Conservation (phyloP, 2,113 vertebrate genomes). For the Microtus oregoni region DNA sequence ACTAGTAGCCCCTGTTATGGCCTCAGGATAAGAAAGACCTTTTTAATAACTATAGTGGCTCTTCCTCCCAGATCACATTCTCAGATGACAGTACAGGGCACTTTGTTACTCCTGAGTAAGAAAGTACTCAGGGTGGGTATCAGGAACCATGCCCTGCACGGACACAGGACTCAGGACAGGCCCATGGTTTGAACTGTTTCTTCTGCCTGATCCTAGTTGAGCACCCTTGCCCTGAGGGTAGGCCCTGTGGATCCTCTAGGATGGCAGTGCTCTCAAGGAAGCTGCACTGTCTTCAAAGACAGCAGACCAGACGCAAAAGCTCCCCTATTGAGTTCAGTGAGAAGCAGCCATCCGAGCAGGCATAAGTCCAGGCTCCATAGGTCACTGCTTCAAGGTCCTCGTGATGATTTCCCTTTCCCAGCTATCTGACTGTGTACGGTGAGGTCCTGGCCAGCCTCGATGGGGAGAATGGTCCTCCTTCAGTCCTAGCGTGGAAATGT, state of each 20-base stretch:
- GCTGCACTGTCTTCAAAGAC: background rate
- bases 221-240: background rate
- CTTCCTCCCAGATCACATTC: background rate
- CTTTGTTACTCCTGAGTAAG: background rate
- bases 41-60: background rate
- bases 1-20: background rate
- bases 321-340: background rate
- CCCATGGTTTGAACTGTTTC: background rate
- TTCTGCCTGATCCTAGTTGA: background rate
- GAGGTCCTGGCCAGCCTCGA: background rate
- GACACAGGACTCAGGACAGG: background rate
- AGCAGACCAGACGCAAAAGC: background rate
- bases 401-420: accelerated
- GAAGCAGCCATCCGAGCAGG: background rate
- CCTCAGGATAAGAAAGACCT: background rate
- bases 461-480: background rate
- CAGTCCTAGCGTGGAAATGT: background rate
- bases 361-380: background rate
- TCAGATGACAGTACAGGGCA: background rate
- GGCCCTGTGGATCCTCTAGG: background rate
- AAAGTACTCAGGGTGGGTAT: background rate
- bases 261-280: accelerated
- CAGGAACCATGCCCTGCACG: accelerated
- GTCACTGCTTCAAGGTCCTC: too few species aligned
- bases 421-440: too few species aligned